Evolutionary conservation across 2,113 vertebrate genomes (phyloP).

Genomic region (Rhinichthys klamathensis): DNA sequence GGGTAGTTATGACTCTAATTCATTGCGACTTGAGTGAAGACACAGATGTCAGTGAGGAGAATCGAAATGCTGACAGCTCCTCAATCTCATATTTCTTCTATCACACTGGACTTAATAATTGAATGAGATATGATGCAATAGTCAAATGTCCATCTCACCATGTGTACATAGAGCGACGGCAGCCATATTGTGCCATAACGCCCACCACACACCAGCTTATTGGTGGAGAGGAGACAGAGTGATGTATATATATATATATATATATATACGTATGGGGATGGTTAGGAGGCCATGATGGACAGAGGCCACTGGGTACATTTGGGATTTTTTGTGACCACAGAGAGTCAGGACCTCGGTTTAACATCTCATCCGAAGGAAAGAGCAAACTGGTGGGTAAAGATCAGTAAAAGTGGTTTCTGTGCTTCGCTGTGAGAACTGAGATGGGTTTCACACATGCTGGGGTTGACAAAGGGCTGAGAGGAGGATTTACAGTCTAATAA

Average conservation of each 20-base stretch:
- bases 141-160: not conserved
- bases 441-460: slow-evolving; percentile 36
- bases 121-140: not conserved
- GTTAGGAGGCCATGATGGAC: too few relatives aligned
- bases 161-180: not conserved
- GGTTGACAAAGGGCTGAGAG: slow-evolving; percentile 29
- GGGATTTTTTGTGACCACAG: too few relatives aligned
- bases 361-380: not conserved
- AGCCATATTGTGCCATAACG: too few relatives aligned
- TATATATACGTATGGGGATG: too few relatives aligned
- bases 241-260: too few relatives aligned
- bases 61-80: not conserved
- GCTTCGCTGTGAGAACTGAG: not conserved
- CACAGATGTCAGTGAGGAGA: slow-evolving; percentile 8
- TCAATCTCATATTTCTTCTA: not conserved
- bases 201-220: too few relatives aligned
- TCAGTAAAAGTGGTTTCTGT: slow-evolving; percentile 4
- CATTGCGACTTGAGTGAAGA: slow-evolving; percentile 19
- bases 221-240: too few relatives aligned
- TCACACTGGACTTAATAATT: not conserved
- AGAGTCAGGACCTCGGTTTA: too few relatives aligned
- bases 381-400: not conserved
- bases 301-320: too few relatives aligned
- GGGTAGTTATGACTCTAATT: slow-evolving; percentile 7
- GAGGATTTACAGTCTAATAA: slow-evolving; percentile 40